A percentile compares a stretch with the other conserved stretches of the same genome.
These are phyloP conservation scores for Minunthozetes semirufus DNA, from an alignment of 2,888 invertebrate genomes.

Conservation along the genomic window DNA sequence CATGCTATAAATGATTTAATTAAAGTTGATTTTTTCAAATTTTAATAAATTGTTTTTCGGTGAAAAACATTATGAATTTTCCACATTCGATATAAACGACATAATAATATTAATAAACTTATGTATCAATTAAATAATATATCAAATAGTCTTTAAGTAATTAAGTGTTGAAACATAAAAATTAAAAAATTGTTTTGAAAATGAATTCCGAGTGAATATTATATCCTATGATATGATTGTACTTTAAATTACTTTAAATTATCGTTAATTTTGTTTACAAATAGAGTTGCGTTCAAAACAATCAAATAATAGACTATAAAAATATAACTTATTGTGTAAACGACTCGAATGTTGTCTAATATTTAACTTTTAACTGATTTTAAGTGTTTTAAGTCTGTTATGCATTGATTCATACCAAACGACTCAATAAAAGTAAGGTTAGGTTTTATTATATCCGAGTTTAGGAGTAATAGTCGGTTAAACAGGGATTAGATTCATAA, in stretches of 20 bases:
- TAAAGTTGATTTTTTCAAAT: too few relatives aligned
- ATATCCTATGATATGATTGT: not conserved
- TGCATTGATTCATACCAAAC: not conserved
- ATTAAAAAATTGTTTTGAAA: not conserved
- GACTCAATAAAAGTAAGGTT: not conserved
- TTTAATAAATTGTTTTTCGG: too few relatives aligned
- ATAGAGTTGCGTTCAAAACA: slow-evolving; percentile 15
- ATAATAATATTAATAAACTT: too few relatives aligned
- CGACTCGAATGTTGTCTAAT: not conserved
- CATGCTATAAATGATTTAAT: too few relatives aligned
- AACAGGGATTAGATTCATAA: slow-evolving; percentile 11
- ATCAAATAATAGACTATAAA: slow-evolving; percentile 6
- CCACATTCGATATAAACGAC: too few relatives aligned
- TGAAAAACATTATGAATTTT: too few relatives aligned
- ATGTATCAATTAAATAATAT: too few relatives aligned
- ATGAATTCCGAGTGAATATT: not conserved
- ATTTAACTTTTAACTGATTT: slow-evolving; percentile 6
- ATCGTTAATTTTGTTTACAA: slow-evolving; percentile 4
- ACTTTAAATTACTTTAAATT: slow-evolving; percentile 13
- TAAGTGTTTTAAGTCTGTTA: not conserved
- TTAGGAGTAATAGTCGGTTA: not conserved
- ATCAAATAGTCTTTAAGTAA: too few relatives aligned
- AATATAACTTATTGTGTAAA: slow-evolving; percentile 4
- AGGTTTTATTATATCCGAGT: not conserved
- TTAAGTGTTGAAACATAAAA: too few relatives aligned